Evolutionary conservation across 2,113 vertebrate species (phyloP).

Genomic region (Grus americana): DNA sequence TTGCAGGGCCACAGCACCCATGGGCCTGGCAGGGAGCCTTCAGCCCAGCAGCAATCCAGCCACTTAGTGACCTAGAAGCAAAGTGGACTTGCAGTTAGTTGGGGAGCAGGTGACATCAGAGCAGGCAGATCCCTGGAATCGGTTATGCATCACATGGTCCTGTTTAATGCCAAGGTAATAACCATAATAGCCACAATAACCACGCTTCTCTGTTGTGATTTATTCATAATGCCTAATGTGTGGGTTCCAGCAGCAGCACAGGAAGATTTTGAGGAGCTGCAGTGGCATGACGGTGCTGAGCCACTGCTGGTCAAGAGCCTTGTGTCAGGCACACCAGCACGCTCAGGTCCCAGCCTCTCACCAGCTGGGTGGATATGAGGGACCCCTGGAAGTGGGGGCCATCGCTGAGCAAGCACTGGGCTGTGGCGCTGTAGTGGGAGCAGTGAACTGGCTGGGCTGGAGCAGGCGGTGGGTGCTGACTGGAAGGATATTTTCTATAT

Average conservation of each 20-base stretch:
- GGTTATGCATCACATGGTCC: rapidly evolving
- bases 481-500: neutral
- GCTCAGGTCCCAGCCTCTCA: neutral
- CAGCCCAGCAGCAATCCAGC: neutral
- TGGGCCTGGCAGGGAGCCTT: neutral
- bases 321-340: neutral
- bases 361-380: rapidly evolving
- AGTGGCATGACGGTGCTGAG: neutral
- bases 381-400: neutral
- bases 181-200: neutral
- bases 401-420: neutral
- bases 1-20: neutral
- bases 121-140: neutral
- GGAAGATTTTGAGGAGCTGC: neutral
- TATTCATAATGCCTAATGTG: neutral
- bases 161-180: neutral
- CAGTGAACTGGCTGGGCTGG: neutral
- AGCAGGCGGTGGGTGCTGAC: neutral
- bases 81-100: neutral
- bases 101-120: neutral
- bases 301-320: neutral
- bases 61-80: neutral
- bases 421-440: neutral
- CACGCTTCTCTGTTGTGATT: neutral
- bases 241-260: neutral